Conservation (phyloP, 2,797 vertebrate species). For the Eulemur coronatus region DNA sequence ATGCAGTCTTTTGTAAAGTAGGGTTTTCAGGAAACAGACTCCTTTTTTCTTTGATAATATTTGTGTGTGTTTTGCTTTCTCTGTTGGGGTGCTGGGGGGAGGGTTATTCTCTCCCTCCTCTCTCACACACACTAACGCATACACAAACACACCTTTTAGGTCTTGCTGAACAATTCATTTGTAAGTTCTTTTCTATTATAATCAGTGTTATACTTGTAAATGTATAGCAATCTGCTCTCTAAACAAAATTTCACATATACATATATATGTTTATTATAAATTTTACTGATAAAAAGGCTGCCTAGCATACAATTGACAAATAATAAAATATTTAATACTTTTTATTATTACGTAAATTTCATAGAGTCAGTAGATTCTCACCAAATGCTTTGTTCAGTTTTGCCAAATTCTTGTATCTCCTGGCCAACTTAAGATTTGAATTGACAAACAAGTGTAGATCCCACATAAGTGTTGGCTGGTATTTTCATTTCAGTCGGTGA, state of each 20-base stretch:
- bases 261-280: conserved; percentile 13
- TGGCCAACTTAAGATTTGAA: not conserved
- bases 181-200: conserved; percentile 11
- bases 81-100: not conserved
- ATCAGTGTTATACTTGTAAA: not conserved
- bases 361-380: not conserved
- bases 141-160: not conserved
- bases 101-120: not conserved
- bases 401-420: not conserved
- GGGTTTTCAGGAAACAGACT: not conserved
- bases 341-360: not conserved
- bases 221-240: conserved; percentile 7
- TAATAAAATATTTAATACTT: conserved; percentile 38
- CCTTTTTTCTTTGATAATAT: not conserved
- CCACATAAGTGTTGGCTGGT: not conserved
- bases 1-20: not conserved
- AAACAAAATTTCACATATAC: not conserved
- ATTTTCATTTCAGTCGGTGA: conserved; percentile 33
- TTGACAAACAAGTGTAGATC: not conserved
- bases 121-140: not conserved
- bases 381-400: conserved; percentile 19
- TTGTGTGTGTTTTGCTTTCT: not conserved
- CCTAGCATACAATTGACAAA: conserved; percentile 17
- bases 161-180: conserved; percentile 34
- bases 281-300: conserved; percentile 5